Base-by-base conservation (phyloP, 37 sponge, comb jelly and placozoan genomes). In the Axinella damicornis region DNA sequence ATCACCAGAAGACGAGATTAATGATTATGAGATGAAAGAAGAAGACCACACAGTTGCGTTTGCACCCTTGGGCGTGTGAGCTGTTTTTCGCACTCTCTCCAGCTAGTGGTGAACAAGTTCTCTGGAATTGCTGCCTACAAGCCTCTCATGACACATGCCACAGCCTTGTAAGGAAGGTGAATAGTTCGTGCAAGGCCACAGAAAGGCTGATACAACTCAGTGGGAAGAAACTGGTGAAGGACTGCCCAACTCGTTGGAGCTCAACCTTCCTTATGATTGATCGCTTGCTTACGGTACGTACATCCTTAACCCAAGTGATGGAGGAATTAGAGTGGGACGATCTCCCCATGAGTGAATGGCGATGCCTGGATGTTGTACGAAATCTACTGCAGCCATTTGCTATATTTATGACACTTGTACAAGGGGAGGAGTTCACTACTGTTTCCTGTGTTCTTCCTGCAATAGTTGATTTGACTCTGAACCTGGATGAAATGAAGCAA, bases 221-320 rank as follows among this genome's bases (percentile, higher is more conserved):
- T 12, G 64, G 64, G 1, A 83, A 83, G 62, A 83, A 83, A 36
- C 74, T 83, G 9, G 25, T 58, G 0, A 5, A 1, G 11, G 32
- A 83, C 30, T 83, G 82, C 22, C 82, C 82, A 27, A 81, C 82
- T 12, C 24, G 74, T 31, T 73, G 83, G 83, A 69, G 67, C 64
- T 81, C 82, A 40, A 83, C 64, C 2, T 83, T 72, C 36, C 30
- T 72, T 9, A 83, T 83, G 83, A 73, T 83, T 18, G 2, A 46
- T 2, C 38, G 83, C 2, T 58, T 83, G 28, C 14, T 71, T 0
- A 22, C 2, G 5, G 62, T 83, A n/a, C 54, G 35, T 2, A 64
- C 32, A 22, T 65, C 53, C 24, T 32, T 83, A 1, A 83, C 19
- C 11, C 5, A 24, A 35, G 83, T 83, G 5, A 13, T 83, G 22